Evolutionary conservation across 2,113 vertebrate genomes (phyloP).

Genomic region (Canis aureus): DNA sequence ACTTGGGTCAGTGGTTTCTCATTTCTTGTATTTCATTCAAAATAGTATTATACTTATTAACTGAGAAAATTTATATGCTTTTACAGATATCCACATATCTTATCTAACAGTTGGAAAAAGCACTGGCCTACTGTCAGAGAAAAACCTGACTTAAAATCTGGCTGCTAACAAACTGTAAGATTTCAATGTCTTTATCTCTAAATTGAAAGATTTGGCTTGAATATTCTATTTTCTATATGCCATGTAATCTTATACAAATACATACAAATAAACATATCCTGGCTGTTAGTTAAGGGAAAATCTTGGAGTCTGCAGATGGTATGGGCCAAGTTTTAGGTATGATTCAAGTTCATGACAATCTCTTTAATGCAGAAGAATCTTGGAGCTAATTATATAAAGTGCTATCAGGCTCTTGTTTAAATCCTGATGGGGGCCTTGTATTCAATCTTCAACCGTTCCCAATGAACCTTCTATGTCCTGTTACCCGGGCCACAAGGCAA

Average conservation of each 20-base stretch:
- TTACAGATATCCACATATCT: background rate
- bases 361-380: background rate
- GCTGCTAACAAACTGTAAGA: background rate
- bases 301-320: background rate
- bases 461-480: background rate
- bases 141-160: background rate
- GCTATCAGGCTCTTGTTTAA: background rate
- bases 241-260: background rate
- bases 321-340: background rate
- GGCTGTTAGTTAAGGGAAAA: background rate
- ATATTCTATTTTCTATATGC: background rate
- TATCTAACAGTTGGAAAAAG: background rate
- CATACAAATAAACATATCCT: background rate
- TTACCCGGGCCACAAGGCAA: background rate
- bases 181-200: background rate
- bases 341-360: background rate
- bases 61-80: background rate
- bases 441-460: background rate
- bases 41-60: background rate
- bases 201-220: background rate
- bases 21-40: background rate
- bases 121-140: background rate
- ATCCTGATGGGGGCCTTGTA: background rate
- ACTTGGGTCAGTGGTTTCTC: background rate
- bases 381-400: background rate